Base-by-base conservation (phyloP, 2,888 invertebrate species). In the Tortricodes alternella region DNA sequence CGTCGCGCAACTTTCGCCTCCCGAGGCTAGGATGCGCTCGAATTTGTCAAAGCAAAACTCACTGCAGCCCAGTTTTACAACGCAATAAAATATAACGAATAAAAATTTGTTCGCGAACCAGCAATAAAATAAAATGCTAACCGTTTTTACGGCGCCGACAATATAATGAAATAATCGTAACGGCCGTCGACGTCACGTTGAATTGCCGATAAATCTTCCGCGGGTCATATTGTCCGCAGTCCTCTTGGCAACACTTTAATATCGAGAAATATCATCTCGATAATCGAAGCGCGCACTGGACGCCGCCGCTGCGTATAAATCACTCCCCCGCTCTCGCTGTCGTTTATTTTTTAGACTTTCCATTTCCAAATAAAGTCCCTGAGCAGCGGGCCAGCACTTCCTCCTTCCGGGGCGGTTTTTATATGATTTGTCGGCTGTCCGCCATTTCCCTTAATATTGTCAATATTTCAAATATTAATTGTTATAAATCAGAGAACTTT, bases 401-500 rank as follows among this genome's bases (percentile, higher is more conserved):
- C 89, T 87, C 81, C 84, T 88, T 89, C 89, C 89, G 88, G 89
- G 89, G 89, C 88, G 88, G 86, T 85, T 85, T 80, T 84, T 77
- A 79, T 85, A 88, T 89, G 89, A 90, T 90, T 89, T 88, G 88
- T 89, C 81, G 89, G 77, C 89, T 83, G 87, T 81, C 87, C 83
- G 77, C 84, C 87, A 80, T 85, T 89, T 89, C 85, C 89, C 85
- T 86, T 87, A 86, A 88, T 89, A 87, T 84, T 89, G 87, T 87
- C 89, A 88, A 89, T 90, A 89, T 89, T 90, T 89, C 90, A 89
- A 88, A 85, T 85, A 89, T 88, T 89, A 89, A 89, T 90, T 89
- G 88, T 86, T 87, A 89, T 89, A 89, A 89, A 89, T 90, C 89
- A 86, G 78, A 75, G 77, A 88, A 86, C 78, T 87, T 87, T 83